Conservation (phyloP, 2,888 invertebrate species). For the Allacma fusca region DNA sequence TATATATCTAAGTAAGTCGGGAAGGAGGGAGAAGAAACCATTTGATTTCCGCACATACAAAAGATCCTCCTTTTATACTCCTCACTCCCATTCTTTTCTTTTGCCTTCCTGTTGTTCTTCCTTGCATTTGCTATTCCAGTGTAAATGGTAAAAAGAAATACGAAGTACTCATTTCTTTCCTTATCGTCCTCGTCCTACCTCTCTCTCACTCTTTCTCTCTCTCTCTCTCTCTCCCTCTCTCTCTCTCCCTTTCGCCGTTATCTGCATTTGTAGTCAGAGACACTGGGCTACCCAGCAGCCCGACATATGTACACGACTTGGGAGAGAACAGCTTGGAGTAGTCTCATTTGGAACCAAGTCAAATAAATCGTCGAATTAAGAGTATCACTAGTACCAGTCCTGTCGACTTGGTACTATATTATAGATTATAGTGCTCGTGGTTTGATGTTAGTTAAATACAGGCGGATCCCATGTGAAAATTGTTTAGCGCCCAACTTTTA, state of each 20-base stretch:
- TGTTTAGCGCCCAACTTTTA: background rate
- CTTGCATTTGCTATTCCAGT: no score
- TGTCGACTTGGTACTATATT: constrained; percentile 10
- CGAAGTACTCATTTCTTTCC: background rate
- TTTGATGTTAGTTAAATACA: constrained; percentile 8
- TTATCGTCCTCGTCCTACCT: background rate
- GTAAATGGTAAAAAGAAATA: background rate
- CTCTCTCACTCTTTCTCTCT: background rate
- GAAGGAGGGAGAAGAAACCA: background rate
- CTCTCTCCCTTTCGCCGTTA: background rate
- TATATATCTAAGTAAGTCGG: background rate
- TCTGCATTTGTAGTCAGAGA: background rate
- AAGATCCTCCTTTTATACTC: no score
- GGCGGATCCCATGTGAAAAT: background rate
- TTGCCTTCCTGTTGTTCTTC: no score
- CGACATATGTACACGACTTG: background rate
- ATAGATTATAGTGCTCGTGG: background rate
- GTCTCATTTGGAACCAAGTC: constrained; percentile 34
- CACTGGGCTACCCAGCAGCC: background rate
- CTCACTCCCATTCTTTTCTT: no score
- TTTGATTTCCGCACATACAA: no score
- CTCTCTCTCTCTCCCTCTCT: background rate
- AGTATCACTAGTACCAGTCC: constrained; percentile 9
- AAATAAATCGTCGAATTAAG: constrained; percentile 43
- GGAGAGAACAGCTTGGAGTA: constrained; percentile 16